A percentile compares a stretch with the other conserved stretches of the same genome.
phyloP scores from a whole-genome alignment of 2,113 vertebrate species.

The Ariopsis seemanni region DNA sequence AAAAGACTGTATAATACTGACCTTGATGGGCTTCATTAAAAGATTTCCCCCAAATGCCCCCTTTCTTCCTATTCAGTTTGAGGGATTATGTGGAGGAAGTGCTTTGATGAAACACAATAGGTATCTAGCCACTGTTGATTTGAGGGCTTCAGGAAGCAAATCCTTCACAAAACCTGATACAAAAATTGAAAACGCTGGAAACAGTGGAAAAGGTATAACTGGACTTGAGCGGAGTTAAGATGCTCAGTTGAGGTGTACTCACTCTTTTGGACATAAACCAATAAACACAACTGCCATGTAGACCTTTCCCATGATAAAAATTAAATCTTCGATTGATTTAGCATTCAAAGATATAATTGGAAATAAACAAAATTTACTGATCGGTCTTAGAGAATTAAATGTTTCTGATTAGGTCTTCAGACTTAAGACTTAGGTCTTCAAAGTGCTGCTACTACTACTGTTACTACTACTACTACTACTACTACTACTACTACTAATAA shows the following conservation, averaged over 20 bases:
- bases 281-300: constrained; percentile 32
- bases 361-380: constrained; percentile 12
- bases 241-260: constrained; percentile 20
- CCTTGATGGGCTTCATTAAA: constrained; percentile 71
- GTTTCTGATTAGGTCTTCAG: constrained; percentile 38
- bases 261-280: constrained; percentile 12
- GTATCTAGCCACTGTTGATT: constrained; percentile 78
- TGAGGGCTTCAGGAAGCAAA: constrained; percentile 74
- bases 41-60: constrained; percentile 68
- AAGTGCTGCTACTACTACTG: constrained; percentile 10
- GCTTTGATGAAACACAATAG: constrained; percentile 78
- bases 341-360: constrained; percentile 29
- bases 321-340: constrained; percentile 37
- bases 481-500: background rate
- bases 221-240: constrained; percentile 19
- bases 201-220: background rate
- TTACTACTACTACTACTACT: constrained; percentile 28
- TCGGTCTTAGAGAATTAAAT: constrained; percentile 23
- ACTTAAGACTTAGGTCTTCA: too few relatives aligned
- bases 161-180: constrained; percentile 70
- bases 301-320: constrained; percentile 20
- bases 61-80: constrained; percentile 76
- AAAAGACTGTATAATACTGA: constrained; percentile 70
- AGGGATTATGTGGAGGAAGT: constrained; percentile 76
- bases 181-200: constrained; percentile 56